Percentiles rank a stretch among this genome's conserved stretches.
phyloP scores from a whole-genome alignment of 1,140 invertebrate species.

The Oncopeltus fasciatus region DNA sequence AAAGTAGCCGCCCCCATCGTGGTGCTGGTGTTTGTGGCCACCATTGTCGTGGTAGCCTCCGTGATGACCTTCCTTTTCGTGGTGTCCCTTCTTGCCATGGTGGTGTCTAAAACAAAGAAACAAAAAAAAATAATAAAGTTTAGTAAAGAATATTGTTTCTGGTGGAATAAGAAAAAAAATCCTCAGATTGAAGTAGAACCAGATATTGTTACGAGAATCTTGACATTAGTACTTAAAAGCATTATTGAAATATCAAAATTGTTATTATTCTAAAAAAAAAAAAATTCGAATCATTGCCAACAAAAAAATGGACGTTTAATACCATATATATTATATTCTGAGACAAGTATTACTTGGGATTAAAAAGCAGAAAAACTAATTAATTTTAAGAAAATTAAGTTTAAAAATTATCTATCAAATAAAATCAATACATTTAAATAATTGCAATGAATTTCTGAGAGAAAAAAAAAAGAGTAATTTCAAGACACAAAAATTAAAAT shows the following conservation, averaged over 20 bases:
- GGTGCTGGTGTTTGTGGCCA: conserved; percentile 48
- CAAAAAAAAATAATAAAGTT: not conserved
- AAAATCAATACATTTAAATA: too few relatives aligned
- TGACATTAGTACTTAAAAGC: not conserved
- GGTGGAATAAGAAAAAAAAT: not conserved
- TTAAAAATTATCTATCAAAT: too few relatives aligned
- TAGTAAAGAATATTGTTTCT: not conserved
- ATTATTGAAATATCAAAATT: not conserved
- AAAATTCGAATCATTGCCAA: not conserved
- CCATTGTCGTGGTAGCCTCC: conserved; percentile 46
- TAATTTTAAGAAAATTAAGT: too few relatives aligned
- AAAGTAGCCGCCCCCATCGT: conserved; percentile 34
- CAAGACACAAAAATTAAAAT: too few relatives aligned
- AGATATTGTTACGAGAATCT: not conserved
- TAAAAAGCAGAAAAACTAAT: too few relatives aligned
- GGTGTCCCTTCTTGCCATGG: conserved; percentile 40
- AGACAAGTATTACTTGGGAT: too few relatives aligned
- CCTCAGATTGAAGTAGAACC: conserved; percentile 28
- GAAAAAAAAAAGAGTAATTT: too few relatives aligned
- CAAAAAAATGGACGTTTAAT: too few relatives aligned
- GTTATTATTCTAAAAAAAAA: not conserved
- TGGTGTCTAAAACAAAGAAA: not conserved
- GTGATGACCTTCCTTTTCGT: conserved; percentile 47
- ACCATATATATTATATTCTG: too few relatives aligned
- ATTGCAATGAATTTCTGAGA: too few relatives aligned